phyloP scores from a whole-genome alignment of 1,140 invertebrate species.

The Globodera ellingtonae region DNA sequence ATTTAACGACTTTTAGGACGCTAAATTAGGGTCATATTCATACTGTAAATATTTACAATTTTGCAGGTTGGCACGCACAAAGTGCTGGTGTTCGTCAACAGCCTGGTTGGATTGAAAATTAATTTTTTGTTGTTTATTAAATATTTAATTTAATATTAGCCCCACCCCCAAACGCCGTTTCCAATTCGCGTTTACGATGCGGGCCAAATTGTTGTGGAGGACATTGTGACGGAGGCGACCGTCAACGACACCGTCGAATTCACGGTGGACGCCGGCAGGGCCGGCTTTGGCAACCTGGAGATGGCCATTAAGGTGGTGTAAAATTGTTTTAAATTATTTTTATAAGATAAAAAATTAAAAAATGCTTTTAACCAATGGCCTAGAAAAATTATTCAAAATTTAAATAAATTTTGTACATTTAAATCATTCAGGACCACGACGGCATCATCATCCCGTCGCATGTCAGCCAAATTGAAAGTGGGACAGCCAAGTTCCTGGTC shows the following conservation, averaged over 20 bases:
- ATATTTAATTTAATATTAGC: constrained; percentile 25
- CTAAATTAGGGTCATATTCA: too few relatives aligned
- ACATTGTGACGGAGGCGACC: constrained; percentile 60
- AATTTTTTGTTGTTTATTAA: neutral
- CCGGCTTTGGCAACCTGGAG: constrained; percentile 69
- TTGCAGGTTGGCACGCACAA: constrained; percentile 37
- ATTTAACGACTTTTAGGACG: too few relatives aligned
- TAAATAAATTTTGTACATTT: constrained; percentile 53
- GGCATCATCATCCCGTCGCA: constrained; percentile 64
- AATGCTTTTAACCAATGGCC: neutral
- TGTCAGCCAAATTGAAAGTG: constrained; percentile 60
- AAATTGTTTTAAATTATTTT: neutral
- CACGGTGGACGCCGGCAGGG: constrained; percentile 67
- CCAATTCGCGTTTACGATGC: constrained; percentile 67
- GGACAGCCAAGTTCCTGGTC: constrained; percentile 67
- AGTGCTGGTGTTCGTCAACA: constrained; percentile 62
- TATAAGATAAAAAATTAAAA: constrained; percentile 34
- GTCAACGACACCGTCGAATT: constrained; percentile 65
- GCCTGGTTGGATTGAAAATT: constrained; percentile 13
- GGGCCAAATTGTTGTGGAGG: constrained; percentile 66
- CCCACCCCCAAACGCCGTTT: constrained; percentile 66
- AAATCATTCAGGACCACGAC: constrained; percentile 29
- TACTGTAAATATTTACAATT: neutral
- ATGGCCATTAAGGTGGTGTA: constrained; percentile 66
- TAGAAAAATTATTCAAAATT: constrained; percentile 51